A percentile compares a stretch with the other conserved stretches of the same genome.
phyloP scores from a whole-genome alignment of 2,113 vertebrate genomes.

The Vireo altiloquus region DNA sequence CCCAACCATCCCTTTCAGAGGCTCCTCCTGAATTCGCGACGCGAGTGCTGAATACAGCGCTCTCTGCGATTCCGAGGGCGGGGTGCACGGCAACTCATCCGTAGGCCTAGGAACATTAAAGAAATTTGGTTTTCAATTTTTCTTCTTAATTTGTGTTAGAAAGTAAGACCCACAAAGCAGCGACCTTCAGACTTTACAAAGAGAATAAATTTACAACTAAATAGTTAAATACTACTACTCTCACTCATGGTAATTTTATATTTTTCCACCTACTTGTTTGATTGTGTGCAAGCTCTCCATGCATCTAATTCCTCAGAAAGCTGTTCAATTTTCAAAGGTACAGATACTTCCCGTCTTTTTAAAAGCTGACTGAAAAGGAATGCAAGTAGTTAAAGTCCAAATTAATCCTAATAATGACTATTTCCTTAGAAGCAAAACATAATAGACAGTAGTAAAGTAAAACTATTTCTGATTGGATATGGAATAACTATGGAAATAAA shows the following conservation, averaged over 20 bases:
- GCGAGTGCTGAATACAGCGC: conserved; percentile 71
- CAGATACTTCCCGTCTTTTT: conserved; percentile 87
- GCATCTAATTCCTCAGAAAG: conserved; percentile 90
- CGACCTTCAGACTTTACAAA: not conserved
- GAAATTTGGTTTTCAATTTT: not conserved
- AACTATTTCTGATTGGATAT: not conserved
- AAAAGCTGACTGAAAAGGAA: conserved; percentile 86
- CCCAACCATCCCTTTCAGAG: conserved; percentile 77
- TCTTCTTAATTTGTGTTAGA: not conserved
- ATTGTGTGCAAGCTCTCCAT: conserved; percentile 85
- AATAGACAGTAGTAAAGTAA: not conserved
- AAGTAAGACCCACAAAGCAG: not conserved
- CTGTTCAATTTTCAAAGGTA: conserved; percentile 89
- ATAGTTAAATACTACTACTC: not conserved
- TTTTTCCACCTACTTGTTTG: conserved; percentile 72
- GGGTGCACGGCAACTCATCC: conserved; percentile 59
- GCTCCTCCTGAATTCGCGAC: conserved; percentile 78
- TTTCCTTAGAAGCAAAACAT: not conserved
- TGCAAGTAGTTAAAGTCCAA: conserved; percentile 5
- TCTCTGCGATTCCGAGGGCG: conserved; percentile 81
- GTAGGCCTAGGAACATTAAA: conserved; percentile 44
- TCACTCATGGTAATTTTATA: not conserved
- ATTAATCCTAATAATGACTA: not conserved
- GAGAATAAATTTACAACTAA: not conserved
- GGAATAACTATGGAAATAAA: not conserved